phyloP scores from a whole-genome alignment of 2,113 vertebrate species.

The Lanius ludovicianus region DNA sequence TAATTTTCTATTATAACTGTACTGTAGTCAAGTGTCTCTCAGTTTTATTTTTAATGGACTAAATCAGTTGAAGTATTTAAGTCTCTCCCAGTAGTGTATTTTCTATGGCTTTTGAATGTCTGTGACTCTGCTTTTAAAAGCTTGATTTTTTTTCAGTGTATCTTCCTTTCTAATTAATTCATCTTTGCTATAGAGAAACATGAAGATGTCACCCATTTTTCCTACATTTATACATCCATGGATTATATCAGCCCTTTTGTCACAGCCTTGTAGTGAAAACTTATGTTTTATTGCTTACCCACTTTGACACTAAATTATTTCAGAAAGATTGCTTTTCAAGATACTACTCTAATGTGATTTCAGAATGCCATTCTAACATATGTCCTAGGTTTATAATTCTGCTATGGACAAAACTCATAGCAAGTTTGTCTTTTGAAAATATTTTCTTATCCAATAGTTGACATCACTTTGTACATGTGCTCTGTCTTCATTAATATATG shows the following conservation, averaged over 20 bases:
- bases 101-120: neutral
- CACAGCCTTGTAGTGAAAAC: neutral
- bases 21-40: neutral
- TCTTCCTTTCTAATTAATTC: neutral
- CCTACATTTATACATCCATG: neutral
- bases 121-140: neutral
- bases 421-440: neutral
- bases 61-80: neutral
- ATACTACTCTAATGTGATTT: neutral
- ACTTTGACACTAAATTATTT: neutral
- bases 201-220: neutral
- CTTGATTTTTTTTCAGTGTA: neutral
- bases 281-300: neutral
- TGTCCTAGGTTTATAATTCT: neutral
- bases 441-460: neutral
- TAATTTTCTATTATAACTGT: neutral
- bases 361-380: neutral
- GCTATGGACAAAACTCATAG: neutral
- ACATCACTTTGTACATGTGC: neutral
- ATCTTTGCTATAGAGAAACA: neutral
- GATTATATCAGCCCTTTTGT: neutral
- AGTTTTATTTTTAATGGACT: neutral
- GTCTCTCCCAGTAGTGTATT: neutral
- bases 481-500: neutral
- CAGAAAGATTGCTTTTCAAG: neutral